Evolutionary conservation across 1,140 invertebrate genomes (phyloP).

Genomic region (Cephus cinctus): DNA sequence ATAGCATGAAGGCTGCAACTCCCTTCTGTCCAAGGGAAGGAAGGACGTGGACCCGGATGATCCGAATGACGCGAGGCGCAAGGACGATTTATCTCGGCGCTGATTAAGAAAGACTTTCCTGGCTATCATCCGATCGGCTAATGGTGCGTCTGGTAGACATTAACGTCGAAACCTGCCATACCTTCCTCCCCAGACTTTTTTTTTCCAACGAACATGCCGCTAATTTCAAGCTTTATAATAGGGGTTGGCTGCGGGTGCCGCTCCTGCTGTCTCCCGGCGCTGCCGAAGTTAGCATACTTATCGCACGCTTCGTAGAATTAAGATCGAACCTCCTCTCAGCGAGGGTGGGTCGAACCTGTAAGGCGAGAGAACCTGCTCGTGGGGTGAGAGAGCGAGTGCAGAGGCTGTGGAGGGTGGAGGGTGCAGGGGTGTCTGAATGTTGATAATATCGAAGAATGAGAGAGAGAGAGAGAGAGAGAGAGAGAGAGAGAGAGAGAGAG

Average conservation of each 20-base stretch:
- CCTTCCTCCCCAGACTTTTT: too few species aligned
- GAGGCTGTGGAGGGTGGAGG: constrained; percentile 19
- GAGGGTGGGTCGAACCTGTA: constrained; percentile 12
- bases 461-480: too few species aligned
- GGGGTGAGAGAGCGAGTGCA: background rate
- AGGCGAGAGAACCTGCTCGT: background rate
- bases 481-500: too few species aligned
- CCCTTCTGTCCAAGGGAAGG: too few species aligned
- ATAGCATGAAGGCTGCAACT: too few species aligned
- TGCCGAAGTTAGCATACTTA: constrained; percentile 56
- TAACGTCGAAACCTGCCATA: constrained; percentile 51
- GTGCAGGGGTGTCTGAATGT: constrained; percentile 26
- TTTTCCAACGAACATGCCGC: background rate
- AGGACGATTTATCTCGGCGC: constrained; percentile 33
- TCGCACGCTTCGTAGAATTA: constrained; percentile 50
- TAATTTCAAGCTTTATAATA: background rate
- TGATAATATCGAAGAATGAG: constrained; percentile 52
- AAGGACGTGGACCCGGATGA: too few species aligned
- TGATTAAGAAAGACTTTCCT: constrained; percentile 34
- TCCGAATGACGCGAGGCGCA: too few species aligned
- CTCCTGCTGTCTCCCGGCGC: constrained; percentile 16
- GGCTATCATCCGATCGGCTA: constrained; percentile 39
- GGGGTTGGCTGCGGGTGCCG: background rate
- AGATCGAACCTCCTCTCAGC: constrained; percentile 27
- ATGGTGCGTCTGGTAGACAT: constrained; percentile 42